Evolutionary conservation across 2,888 invertebrate species (phyloP).

Genomic region (Mythimna pallens): DNA sequence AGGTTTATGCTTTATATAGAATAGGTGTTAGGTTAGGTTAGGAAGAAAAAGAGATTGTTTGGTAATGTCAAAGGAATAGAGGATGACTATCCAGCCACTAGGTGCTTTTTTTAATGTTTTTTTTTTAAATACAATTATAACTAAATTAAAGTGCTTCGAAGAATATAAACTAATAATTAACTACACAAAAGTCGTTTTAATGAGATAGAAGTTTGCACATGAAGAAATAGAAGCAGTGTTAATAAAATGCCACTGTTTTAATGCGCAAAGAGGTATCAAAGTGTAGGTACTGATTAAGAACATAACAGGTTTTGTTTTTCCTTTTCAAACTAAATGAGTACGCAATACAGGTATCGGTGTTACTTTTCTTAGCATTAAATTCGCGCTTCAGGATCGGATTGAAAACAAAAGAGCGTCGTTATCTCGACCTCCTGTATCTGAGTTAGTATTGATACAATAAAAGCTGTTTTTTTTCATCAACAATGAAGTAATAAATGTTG

Average conservation of each 20-base stretch:
- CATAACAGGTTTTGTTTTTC: neutral
- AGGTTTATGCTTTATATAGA: no score
- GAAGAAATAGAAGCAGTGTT: no score
- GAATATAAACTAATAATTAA: no score
- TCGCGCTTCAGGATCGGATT: neutral
- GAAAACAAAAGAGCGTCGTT: slow-evolving; percentile 24
- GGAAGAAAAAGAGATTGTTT: no score
- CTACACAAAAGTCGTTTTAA: no score
- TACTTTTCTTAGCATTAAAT: slow-evolving; percentile 5
- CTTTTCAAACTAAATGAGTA: slow-evolving; percentile 1
- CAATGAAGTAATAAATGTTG: neutral
- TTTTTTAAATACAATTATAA: no score
- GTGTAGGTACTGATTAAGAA: neutral
- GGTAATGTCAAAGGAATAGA: no score
- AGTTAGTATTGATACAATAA: slow-evolving; percentile 12
- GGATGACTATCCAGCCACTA: no score
- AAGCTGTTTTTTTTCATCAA: slow-evolving; percentile 7
- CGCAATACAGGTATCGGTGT: slow-evolving; percentile 26
- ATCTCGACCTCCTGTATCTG: neutral
- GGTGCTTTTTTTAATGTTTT: no score
- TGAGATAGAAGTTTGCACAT: no score
- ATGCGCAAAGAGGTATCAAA: neutral
- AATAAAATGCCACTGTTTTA: neutral
- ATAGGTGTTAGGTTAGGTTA: no score
- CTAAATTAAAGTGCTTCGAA: no score